phyloP scores from a whole-genome alignment of 2,113 vertebrate species.

The Ictalurus furcatus region DNA sequence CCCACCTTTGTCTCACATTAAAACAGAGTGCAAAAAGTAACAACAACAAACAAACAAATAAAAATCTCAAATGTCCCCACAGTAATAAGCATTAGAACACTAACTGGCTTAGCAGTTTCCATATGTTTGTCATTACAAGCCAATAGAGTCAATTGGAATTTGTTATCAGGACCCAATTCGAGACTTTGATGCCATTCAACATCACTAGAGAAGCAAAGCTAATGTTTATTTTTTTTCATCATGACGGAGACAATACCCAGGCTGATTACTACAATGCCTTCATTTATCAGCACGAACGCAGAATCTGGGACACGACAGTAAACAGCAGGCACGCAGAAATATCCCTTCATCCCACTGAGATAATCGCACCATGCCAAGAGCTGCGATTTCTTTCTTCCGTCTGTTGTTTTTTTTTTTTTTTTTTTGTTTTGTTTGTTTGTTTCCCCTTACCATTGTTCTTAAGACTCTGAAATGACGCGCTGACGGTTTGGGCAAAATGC shows the following conservation, averaged over 20 bases:
- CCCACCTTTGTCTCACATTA: no score
- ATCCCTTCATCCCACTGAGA: conserved; percentile 19
- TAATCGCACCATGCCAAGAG: conserved; percentile 16
- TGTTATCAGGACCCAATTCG: not conserved
- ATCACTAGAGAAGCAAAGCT: not conserved
- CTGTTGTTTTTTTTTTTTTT: not conserved
- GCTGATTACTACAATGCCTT: conserved; percentile 12
- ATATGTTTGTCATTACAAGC: not conserved
- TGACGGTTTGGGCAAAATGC: conserved; percentile 9
- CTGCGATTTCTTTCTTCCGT: conserved; percentile 10
- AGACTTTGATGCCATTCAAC: not conserved
- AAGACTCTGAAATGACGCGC: not conserved
- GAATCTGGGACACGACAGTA: conserved; percentile 25
- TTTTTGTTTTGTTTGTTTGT: not conserved
- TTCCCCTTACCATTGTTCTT: not conserved
- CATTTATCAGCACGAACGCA: conserved; percentile 31
- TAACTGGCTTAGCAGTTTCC: conserved; percentile 2
- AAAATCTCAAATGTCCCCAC: no score
- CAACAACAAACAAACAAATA: no score
- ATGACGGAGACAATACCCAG: not conserved
- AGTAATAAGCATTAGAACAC: not conserved
- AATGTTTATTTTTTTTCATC: not conserved
- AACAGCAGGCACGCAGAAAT: conserved; percentile 30
- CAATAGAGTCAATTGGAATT: not conserved
- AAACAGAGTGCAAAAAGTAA: no score